Percentiles rank a stretch among this genome's conserved stretches.
These are phyloP conservation scores for Tanypteryx hageni DNA, from an alignment of 2,888 invertebrate species.

Conservation along the genomic window DNA sequence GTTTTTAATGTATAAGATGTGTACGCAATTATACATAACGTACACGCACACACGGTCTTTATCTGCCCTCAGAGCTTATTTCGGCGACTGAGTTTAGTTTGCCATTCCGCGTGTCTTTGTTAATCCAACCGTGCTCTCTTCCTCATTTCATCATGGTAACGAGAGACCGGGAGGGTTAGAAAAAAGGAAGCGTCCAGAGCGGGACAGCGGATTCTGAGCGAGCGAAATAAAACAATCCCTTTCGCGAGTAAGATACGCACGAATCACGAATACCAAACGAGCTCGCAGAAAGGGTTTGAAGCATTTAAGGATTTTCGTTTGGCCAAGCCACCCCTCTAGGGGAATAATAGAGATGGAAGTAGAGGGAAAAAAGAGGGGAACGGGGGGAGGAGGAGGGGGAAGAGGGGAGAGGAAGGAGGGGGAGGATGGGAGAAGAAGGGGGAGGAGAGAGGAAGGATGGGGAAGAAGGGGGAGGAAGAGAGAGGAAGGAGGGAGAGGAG, in stretches of 20 bases:
- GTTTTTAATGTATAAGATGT: too few species aligned
- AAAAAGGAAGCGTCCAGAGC: neutral
- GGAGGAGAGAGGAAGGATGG: neutral
- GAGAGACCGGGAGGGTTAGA: neutral
- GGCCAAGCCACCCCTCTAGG: neutral
- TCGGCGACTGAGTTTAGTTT: neutral
- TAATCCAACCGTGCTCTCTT: conserved; percentile 4
- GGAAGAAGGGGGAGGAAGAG: neutral
- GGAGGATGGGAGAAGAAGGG: neutral
- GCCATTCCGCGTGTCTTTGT: neutral
- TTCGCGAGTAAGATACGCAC: conserved; percentile 20
- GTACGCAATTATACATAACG: too few species aligned
- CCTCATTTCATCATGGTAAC: neutral
- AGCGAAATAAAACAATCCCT: conserved; percentile 4
- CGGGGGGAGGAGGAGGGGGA: neutral
- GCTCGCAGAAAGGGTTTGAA: neutral
- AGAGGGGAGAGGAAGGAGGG: neutral
- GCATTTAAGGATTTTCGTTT: conserved; percentile 1
- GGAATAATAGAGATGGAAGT: neutral
- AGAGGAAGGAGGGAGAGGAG: neutral
- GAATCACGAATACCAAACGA: neutral
- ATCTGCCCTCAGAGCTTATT: neutral
- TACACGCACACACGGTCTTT: neutral
- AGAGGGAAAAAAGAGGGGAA: neutral
- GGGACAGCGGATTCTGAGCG: neutral